These are phyloP conservation scores for Platyrinchus mystaceus DNA, from an alignment of 2,797 vertebrate genomes.

Conservation along the genomic window DNA sequence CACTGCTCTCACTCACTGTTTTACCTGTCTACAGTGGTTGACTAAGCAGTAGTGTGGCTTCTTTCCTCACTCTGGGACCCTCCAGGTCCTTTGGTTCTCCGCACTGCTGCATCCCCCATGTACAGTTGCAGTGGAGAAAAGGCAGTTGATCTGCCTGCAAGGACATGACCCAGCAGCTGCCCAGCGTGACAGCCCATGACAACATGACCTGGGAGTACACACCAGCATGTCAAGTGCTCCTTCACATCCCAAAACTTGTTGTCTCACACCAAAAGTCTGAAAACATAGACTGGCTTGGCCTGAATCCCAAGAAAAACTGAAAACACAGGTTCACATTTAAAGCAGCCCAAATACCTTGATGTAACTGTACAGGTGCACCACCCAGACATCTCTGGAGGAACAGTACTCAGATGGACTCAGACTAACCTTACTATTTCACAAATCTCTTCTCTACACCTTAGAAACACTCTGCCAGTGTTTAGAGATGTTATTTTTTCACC, in stretches of 20 bases:
- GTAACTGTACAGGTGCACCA: background rate
- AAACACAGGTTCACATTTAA: background rate
- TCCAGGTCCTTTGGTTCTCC: background rate
- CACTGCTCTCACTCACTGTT: background rate
- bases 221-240: background rate
- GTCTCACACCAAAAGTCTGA: background rate
- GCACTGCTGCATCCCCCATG: background rate
- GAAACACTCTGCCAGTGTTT: background rate
- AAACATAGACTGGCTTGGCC: background rate
- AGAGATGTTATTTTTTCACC: background rate
- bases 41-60: background rate
- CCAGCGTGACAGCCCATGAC: background rate
- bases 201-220: background rate
- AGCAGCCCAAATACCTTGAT: background rate
- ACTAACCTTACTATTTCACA: background rate
- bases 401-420: background rate
- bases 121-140: background rate
- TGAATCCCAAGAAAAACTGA: background rate
- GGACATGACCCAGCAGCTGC: background rate
- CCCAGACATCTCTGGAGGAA: background rate
- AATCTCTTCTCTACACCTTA: background rate
- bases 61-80: background rate
- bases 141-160: background rate
- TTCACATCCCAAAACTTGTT: background rate
- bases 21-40: background rate